Evolutionary conservation across 2,888 invertebrate genomes (phyloP).

Genomic region (Pseudoips prasinana): DNA sequence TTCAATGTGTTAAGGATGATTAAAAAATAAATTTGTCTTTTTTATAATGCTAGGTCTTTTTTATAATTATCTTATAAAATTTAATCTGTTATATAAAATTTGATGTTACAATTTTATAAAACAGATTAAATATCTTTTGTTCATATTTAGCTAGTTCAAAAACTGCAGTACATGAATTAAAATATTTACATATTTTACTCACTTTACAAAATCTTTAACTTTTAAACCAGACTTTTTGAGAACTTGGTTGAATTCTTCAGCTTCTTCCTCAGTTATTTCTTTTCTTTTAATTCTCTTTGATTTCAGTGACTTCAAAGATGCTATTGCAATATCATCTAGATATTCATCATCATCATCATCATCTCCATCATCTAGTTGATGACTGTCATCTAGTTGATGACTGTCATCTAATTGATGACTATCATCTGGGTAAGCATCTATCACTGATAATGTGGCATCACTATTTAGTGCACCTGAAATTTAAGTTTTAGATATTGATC

Average conservation of each 20-base stretch:
- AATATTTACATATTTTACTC: too few species aligned
- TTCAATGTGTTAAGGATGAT: too few species aligned
- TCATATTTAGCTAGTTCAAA: too few species aligned
- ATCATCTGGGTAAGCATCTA: constrained; percentile 30
- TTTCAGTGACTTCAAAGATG: constrained; percentile 57
- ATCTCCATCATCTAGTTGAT: constrained; percentile 26
- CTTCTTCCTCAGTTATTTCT: constrained; percentile 43
- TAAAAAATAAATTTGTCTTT: too few species aligned
- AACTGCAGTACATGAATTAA: too few species aligned
- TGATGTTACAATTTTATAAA: too few species aligned
- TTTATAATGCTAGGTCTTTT: too few species aligned
- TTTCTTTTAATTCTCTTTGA: constrained; percentile 48
- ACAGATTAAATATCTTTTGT: too few species aligned
- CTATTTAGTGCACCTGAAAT: constrained; percentile 51
- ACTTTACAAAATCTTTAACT: constrained; percentile 63
- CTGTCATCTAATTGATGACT: constrained; percentile 28
- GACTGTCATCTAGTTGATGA: constrained; percentile 17
- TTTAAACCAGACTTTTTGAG: constrained; percentile 56
- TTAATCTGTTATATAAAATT: too few species aligned
- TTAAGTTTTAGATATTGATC: not conserved
- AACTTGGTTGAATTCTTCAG: constrained; percentile 50
- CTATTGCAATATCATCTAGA: constrained; percentile 57
- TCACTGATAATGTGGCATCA: constrained; percentile 43
- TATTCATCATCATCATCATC: constrained; percentile 49
- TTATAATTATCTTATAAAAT: too few species aligned